Base-by-base conservation (phyloP, 1,140 invertebrate species). In the Macrotrachela quadricornifera region DNA sequence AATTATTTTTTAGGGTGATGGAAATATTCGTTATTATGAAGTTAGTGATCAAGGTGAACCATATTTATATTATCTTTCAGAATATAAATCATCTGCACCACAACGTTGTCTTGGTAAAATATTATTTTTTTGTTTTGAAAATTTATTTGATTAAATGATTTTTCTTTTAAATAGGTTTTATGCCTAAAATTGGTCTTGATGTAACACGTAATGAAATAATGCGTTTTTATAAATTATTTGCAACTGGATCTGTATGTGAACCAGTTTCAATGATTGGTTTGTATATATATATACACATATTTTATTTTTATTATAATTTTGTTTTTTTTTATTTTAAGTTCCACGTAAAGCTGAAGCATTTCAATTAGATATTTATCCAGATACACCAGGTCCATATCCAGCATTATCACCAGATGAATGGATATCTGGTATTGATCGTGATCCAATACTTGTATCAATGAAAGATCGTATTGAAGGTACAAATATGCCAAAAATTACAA, bases 141-240 rank as follows among this genome's bases (percentile, higher is more conserved):
- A 14, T 15, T 13, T 14, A 42, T 42, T 15, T 42, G 13, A 42
- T 14, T 15, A 6, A 4, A 42, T 14, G 15, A 4, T 42, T 42
- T 14, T 42, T 13, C 10, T 42, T 4, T 42, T 42, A 3, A 10
- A 42, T 53, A 68, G 67, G 68, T 44, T 76, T 82, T 57, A 88
- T 92, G 83, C 83, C 85, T 12, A 94, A 94, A 71, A 73, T 87
- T 59, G 88, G 86, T n/a, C 74, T 85, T 55, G 82, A 78, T 64
- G 80, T 80, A 11, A 68, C 71, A 9, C 72, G 73, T 13, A 90
- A 85, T 71, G 86, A 92, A 65, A 78, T 90, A 44, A 83, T 81
- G 64, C 76, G 85, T 51, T 90, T 92, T 72, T 92, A 83, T 69
- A 91, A 91, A 66, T 70, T 92, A 45, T 83, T 88, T 66, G 21